phyloP scores from a whole-genome alignment of 2,113 vertebrate species.

The Ariopsis seemanni region DNA sequence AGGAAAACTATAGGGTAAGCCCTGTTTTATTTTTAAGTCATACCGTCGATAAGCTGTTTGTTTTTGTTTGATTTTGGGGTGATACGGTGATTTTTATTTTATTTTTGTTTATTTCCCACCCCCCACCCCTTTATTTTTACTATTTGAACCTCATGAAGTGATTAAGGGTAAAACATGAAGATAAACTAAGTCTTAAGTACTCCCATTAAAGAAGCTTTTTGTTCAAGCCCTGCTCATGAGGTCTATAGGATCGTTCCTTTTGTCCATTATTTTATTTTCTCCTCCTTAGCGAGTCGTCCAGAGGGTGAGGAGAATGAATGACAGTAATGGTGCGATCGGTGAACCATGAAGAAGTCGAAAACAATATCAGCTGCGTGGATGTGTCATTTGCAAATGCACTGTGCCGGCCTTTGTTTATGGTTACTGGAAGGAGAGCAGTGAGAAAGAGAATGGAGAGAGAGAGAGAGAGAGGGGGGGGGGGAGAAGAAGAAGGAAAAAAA shows the following conservation, averaged over 20 bases:
- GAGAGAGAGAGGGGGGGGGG: constrained; percentile 23
- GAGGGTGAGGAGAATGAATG: constrained; percentile 65
- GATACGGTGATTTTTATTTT: background rate
- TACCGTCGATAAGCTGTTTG: background rate
- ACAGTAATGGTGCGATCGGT: constrained; percentile 68
- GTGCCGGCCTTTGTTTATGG: constrained; percentile 73
- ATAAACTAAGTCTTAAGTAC: constrained; percentile 47
- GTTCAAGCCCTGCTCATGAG: constrained; percentile 57
- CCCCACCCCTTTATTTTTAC: background rate
- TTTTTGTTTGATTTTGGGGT: background rate
- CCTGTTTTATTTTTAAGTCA: background rate
- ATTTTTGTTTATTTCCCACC: background rate
- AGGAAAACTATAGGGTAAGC: background rate
- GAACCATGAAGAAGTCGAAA: constrained; percentile 78
- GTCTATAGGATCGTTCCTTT: constrained; percentile 63
- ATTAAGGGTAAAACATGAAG: constrained; percentile 39
- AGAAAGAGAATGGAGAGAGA: constrained; percentile 27
- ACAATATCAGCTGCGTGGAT: constrained; percentile 80
- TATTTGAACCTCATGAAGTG: background rate
- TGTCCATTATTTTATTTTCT: constrained; percentile 65
- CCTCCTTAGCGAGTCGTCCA: constrained; percentile 62
- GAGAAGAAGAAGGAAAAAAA: constrained; percentile 15
- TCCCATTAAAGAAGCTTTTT: constrained; percentile 56
- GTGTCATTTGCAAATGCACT: constrained; percentile 78
- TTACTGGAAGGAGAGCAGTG: constrained; percentile 63